These are phyloP conservation scores for Rhadinocentrus ornatus DNA, from an alignment of 2,797 vertebrate species.

Conservation along the genomic window DNA sequence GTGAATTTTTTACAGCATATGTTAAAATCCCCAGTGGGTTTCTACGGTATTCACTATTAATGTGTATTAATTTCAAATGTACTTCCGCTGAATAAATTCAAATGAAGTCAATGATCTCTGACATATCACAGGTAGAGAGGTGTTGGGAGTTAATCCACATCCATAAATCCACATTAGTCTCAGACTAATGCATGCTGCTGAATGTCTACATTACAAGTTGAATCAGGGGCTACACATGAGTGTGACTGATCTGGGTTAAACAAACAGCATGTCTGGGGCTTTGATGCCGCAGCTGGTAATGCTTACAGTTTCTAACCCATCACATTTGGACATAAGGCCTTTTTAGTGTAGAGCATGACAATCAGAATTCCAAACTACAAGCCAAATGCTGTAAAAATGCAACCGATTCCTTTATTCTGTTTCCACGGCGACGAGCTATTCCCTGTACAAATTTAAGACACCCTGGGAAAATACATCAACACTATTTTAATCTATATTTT, in stretches of 20 bases:
- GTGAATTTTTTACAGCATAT: neutral
- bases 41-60: neutral
- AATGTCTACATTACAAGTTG: slow-evolving; percentile 76
- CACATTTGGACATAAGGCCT: slow-evolving; percentile 64
- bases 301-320: slow-evolving; percentile 75
- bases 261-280: slow-evolving; percentile 67
- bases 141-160: slow-evolving; percentile 58
- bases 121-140: slow-evolving; percentile 51
- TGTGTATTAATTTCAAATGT: slow-evolving; percentile 10
- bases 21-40: neutral
- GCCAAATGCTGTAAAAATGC: slow-evolving; percentile 78
- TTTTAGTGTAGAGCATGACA: slow-evolving; percentile 76
- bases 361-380: slow-evolving; percentile 79
- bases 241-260: slow-evolving; percentile 76
- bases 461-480: slow-evolving; percentile 1
- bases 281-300: slow-evolving; percentile 82
- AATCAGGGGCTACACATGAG: slow-evolving; percentile 63
- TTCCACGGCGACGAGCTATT: slow-evolving; percentile 57
- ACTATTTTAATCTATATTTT: slow-evolving; percentile 30
- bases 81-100: slow-evolving; percentile 13
- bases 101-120: slow-evolving; percentile 29
- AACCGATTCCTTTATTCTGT: slow-evolving; percentile 53
- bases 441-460: slow-evolving; percentile 45
- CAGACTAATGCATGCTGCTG: slow-evolving; percentile 64
- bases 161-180: slow-evolving; percentile 64